Conservation (phyloP, 1,140 invertebrate genomes). For the Drosophila suzukii region DNA sequence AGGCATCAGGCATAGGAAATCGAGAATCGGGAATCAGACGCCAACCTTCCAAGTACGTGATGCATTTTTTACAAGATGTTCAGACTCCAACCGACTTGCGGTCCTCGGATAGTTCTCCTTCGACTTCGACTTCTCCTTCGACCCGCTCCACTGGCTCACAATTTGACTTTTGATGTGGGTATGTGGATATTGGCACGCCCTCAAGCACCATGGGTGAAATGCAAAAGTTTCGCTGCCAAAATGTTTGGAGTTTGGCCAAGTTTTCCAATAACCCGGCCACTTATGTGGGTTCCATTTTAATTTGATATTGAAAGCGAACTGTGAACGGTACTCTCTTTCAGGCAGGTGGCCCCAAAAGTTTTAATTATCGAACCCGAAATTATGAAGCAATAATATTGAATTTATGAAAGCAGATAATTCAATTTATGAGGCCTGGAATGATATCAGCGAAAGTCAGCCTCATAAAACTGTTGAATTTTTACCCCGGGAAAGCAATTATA, state of each 20-base stretch:
- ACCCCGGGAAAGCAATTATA: constrained; percentile 4
- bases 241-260: constrained; percentile 40
- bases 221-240: constrained; percentile 43
- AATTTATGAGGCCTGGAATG: background rate
- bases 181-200: constrained; percentile 46
- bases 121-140: constrained; percentile 35
- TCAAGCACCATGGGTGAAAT: constrained; percentile 55
- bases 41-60: constrained; percentile 68
- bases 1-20: constrained; percentile 28
- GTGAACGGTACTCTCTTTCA: background rate
- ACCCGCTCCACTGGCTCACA: constrained; percentile 53
- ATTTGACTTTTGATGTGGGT: constrained; percentile 76
- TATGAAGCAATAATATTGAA: constrained; percentile 19
- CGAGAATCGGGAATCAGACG: constrained; percentile 23
- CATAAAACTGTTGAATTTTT: constrained; percentile 11
- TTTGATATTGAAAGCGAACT: constrained; percentile 10
- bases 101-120: constrained; percentile 56
- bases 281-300: constrained; percentile 19
- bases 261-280: constrained; percentile 37
- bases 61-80: constrained; percentile 69
- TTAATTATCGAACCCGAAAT: constrained; percentile 17
- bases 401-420: constrained; percentile 26
- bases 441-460: background rate
- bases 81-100: constrained; percentile 12
- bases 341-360: constrained; percentile 9